Evolutionary conservation across 2,888 invertebrate genomes (phyloP).

Genomic region (Anorthoa munda): DNA sequence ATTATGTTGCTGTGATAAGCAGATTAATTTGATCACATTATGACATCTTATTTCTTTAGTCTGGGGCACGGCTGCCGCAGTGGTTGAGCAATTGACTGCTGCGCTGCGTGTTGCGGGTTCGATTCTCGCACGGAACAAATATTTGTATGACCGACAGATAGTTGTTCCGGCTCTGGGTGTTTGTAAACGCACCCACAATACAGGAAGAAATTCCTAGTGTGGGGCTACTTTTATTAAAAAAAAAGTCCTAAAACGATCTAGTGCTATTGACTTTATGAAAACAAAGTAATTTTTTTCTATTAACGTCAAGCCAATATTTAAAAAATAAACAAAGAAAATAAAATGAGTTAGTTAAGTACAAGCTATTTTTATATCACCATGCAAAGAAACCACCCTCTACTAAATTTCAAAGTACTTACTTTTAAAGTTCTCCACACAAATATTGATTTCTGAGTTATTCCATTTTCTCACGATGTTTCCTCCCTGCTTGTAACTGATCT

Average conservation of each 20-base stretch:
- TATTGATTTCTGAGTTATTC: conserved; percentile 9
- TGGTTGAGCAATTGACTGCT: no score
- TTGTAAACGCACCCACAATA: no score
- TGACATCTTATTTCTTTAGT: neutral
- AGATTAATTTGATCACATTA: neutral
- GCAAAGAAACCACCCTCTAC: neutral
- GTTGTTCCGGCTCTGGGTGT: no score
- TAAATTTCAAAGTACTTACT: neutral
- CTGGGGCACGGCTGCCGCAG: no score
- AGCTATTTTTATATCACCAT: conserved; percentile 15
- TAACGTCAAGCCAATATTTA: conserved; percentile 7
- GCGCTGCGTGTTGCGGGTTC: no score
- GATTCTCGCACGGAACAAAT: no score
- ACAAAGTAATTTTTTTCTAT: neutral
- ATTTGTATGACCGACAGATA: no score
- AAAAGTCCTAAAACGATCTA: neutral
- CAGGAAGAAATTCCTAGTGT: no score
- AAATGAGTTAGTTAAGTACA: neutral
- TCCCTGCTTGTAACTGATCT: neutral
- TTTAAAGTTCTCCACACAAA: conserved; percentile 18
- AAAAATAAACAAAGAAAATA: conserved; percentile 1
- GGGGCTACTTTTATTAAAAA: no score
- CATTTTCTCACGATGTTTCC: neutral
- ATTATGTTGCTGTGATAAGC: no score
- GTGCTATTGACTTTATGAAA: neutral